Conservation (phyloP, 2,797 vertebrate genomes). For the Pitangus sulphuratus region DNA sequence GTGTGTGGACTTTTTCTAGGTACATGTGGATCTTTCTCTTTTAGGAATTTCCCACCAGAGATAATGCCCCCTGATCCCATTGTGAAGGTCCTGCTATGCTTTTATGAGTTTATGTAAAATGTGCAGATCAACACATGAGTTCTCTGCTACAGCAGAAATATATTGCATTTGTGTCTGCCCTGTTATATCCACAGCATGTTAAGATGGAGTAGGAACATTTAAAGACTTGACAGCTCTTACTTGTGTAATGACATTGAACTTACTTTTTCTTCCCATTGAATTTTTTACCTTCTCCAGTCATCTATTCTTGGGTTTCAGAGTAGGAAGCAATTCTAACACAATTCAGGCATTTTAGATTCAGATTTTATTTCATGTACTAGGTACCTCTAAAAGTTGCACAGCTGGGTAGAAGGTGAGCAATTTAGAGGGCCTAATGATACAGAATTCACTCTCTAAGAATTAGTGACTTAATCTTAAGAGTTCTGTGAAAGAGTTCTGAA, state of each 20-base stretch:
- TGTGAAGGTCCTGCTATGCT: neutral
- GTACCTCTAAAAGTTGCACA: neutral
- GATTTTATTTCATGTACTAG: neutral
- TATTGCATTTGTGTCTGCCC: neutral
- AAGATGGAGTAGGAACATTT: neutral
- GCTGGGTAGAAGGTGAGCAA: neutral
- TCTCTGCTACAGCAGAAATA: neutral
- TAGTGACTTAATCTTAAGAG: neutral
- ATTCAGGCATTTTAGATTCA: neutral
- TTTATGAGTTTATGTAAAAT: neutral
- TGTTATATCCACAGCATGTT: neutral
- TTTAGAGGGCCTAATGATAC: neutral
- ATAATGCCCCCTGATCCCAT: neutral
- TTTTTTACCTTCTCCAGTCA: neutral
- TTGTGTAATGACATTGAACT: neutral
- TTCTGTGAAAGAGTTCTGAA: neutral
- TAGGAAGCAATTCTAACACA: neutral
- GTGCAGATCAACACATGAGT: neutral
- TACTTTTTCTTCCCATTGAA: neutral
- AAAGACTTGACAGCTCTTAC: neutral
- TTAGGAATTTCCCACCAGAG: neutral
- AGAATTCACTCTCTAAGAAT: neutral
- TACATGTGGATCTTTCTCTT: neutral
- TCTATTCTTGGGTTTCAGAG: neutral
- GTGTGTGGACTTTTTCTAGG: neutral